Evolutionary conservation across 2,797 vertebrate genomes (phyloP).

Genomic region (Anguilla marmorata): DNA sequence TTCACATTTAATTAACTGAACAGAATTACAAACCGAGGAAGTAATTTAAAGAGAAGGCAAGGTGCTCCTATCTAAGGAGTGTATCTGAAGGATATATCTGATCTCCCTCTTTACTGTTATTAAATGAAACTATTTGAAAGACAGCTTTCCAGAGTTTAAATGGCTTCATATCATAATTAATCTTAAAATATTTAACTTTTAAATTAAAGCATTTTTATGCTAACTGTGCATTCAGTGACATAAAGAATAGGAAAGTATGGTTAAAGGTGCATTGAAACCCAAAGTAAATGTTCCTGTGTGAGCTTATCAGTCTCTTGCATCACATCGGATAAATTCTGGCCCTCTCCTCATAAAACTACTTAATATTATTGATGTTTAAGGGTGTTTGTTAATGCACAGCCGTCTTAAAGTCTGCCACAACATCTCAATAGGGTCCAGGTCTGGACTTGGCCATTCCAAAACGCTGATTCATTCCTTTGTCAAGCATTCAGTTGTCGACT

Average conservation of each 20-base stretch:
- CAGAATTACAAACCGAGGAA: background rate
- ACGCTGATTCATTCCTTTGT: too few relatives aligned
- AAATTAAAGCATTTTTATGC: background rate
- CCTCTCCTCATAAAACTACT: too few relatives aligned
- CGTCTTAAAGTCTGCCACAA: too few relatives aligned
- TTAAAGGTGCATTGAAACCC: background rate
- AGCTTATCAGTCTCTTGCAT: too few relatives aligned
- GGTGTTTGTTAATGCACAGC: too few relatives aligned
- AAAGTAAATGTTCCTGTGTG: too few relatives aligned
- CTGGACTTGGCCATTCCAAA: too few relatives aligned
- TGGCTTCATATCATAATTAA: background rate
- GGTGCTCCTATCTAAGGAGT: background rate
- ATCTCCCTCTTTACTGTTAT: background rate
- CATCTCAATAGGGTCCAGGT: too few relatives aligned
- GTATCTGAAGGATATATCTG: background rate
- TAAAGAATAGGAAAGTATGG: background rate
- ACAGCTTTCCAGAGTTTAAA: background rate
- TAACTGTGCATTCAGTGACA: background rate
- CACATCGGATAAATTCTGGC: too few relatives aligned
- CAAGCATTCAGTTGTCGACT: too few relatives aligned
- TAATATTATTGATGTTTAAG: too few relatives aligned
- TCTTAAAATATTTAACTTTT: background rate
- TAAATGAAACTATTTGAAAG: background rate
- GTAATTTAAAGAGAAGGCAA: constrained; percentile 2
- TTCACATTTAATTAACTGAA: constrained; percentile 22